Conservation (phyloP, 2,797 vertebrate species). For the Columba guinea region DNA sequence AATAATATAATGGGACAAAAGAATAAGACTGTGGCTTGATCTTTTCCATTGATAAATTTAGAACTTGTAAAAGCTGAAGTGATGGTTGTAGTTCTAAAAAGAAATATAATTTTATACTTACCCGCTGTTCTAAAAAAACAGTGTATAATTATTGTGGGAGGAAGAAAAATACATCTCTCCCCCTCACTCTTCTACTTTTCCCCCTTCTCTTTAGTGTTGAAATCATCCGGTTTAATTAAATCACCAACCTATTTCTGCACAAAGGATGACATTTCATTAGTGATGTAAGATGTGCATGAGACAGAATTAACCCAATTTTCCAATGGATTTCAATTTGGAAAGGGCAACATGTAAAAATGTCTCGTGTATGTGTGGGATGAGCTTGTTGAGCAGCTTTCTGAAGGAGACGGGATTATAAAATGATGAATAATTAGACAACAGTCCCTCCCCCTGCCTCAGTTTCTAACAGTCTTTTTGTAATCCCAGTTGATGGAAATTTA, state of each 20-base stretch:
- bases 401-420: slow-evolving; percentile 20
- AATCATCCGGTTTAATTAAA: slow-evolving; percentile 54
- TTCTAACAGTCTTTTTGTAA: background rate
- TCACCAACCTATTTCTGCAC: slow-evolving; percentile 37
- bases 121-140: background rate
- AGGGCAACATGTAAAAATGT: slow-evolving; percentile 40
- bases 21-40: slow-evolving; percentile 46
- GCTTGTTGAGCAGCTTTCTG: slow-evolving; percentile 2
- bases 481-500: background rate
- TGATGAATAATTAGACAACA: slow-evolving; percentile 11
- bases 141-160: slow-evolving; percentile 51
- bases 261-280: slow-evolving; percentile 66
- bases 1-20: slow-evolving; percentile 53
- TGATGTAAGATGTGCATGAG: slow-evolving; percentile 45
- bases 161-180: slow-evolving; percentile 53
- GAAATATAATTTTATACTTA: slow-evolving; percentile 49
- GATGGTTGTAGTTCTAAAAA: slow-evolving; percentile 60
- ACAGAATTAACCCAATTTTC: slow-evolving; percentile 57
- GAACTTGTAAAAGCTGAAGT: slow-evolving; percentile 61
- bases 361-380: slow-evolving; percentile 32
- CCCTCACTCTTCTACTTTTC: slow-evolving; percentile 10
- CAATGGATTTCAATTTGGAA: slow-evolving; percentile 50
- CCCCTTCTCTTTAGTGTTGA: slow-evolving; percentile 14
- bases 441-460: background rate
- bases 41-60: slow-evolving; percentile 73